Evolutionary conservation across 1,140 invertebrate genomes (phyloP), one percentile per base, ranked within the genome.

Genomic region (Aphidius ervi): DNA sequence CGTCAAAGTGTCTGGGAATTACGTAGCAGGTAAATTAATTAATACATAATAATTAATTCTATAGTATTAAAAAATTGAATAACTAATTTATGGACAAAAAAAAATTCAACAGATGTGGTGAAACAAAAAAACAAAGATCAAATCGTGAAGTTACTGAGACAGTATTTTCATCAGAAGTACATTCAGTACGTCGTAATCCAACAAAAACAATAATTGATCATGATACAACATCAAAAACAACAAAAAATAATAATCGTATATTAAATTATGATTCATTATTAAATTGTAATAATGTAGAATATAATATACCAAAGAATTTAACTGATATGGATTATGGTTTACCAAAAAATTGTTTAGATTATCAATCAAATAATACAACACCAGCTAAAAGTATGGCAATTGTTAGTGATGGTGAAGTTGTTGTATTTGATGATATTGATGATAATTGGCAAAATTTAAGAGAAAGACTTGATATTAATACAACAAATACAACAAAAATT

Each of bases 401-500:
- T 4, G 83, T 86, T n/a, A 84, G 83, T 63, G 86, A 86, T 53
- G 86, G 87, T 16, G 87, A 90, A 71, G 87, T 91, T 8, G 87
- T 91, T 46, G 88, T 92, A 31, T 92, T 92, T 74, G 90, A 92
- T 71, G 90, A 92, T 69, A 91, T 91, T 63, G 90, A 87, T 62
- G 89, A 92, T 64, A 84, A 83, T 65, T 87, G 86, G 86, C 84
- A 85, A 75, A 83, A 82, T 72, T 56, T 80, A 20, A 31, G 23
- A 31, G 23, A 31, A 3, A 65, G 77, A 53, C 61, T 78, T 9
- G 77, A 81, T 62, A 64, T 80, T 39, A 69, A 68, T 45, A 65
- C 70, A 9, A 67, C 70, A 0, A 77, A 74, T 39, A 63, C 67
- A 2, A 61, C 61, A 48, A 73, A 48, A 48, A 10, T 6, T n/a